These are phyloP conservation scores for Australoheros facetus DNA, from an alignment of 2,797 vertebrate genomes.

Conservation along the genomic window DNA sequence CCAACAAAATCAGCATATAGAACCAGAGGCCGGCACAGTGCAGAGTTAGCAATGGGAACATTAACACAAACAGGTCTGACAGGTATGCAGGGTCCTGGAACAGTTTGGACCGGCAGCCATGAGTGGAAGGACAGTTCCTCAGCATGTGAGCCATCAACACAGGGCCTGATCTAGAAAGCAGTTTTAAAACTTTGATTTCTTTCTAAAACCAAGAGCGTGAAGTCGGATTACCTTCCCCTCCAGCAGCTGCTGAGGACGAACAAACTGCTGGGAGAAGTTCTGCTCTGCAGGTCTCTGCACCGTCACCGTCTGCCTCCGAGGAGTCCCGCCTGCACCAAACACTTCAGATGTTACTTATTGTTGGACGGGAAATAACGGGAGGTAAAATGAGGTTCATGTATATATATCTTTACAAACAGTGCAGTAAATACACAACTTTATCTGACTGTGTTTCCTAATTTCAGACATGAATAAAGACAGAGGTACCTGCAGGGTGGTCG, in stretches of 20 bases:
- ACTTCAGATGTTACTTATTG: background rate
- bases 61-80: too few species aligned
- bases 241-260: conserved; percentile 81
- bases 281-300: conserved; percentile 74
- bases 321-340: conserved; percentile 52
- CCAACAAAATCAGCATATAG: too few species aligned
- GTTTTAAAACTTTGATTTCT: background rate
- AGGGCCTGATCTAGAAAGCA: background rate
- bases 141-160: background rate
- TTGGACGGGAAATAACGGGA: background rate
- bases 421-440: background rate
- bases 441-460: background rate
- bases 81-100: too few species aligned
- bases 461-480: background rate
- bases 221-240: conserved; percentile 76
- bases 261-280: conserved; percentile 75
- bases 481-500: conserved; percentile 70
- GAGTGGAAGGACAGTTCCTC: too few species aligned
- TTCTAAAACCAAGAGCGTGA: background rate
- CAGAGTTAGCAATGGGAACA: background rate
- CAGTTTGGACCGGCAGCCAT: too few species aligned
- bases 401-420: background rate
- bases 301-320: conserved; percentile 59
- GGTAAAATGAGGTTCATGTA: background rate
- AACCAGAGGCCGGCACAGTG: background rate